A percentile compares a stretch with the other conserved stretches of the same genome.
phyloP scores from a whole-genome alignment of 2,888 invertebrate genomes.

The Ichneumoninae sp. region DNA sequence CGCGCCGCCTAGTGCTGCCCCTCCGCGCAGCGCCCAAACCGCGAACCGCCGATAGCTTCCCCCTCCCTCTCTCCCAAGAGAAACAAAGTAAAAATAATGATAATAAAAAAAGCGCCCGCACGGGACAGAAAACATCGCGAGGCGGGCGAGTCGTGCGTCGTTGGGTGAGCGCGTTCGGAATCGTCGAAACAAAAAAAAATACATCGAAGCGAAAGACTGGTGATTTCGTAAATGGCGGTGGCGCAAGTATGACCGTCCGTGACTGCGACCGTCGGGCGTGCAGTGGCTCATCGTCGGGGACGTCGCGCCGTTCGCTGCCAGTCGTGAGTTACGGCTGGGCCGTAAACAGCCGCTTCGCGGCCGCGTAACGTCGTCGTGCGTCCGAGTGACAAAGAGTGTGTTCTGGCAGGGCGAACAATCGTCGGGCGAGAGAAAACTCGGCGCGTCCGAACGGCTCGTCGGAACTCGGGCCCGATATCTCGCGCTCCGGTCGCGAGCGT shows the following conservation, averaged over 20 bases:
- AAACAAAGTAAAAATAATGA: not conserved
- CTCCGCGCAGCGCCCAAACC: constrained; percentile 15
- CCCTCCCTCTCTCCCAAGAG: too few species aligned
- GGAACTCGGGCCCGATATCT: not conserved
- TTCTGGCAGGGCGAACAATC: not conserved
- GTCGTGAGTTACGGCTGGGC: constrained; percentile 35
- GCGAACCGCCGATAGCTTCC: not conserved
- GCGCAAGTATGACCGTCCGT: constrained; percentile 75
- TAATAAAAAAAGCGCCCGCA: constrained; percentile 5
- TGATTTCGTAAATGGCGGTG: constrained; percentile 79
- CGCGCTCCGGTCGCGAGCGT: too few species aligned
- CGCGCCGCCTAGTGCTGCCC: constrained; percentile 29
- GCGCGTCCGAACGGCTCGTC: not conserved
- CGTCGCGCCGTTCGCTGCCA: constrained; percentile 72
- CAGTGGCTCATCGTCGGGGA: constrained; percentile 77
- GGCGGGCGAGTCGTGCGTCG: constrained; percentile 21
- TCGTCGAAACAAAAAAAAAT: too few species aligned
- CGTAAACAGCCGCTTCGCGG: constrained; percentile 4
- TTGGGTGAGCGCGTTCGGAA: not conserved
- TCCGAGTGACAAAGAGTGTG: not conserved
- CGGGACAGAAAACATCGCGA: not conserved
- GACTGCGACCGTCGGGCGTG: constrained; percentile 72
- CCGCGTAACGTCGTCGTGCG: not conserved
- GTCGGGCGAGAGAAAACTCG: too few species aligned
- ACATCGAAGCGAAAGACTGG: too few species aligned